Conservation (phyloP, 2,113 vertebrate genomes). For the Danio rerio region GRCz12tu NC_133198.1:48526001-48526500, state of each 20-base stretch:
- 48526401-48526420: no score
- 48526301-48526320: constrained; percentile 51
- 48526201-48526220: constrained; percentile 87
- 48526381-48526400: no score
- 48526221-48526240: constrained; percentile 84
- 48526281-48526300: constrained; percentile 21
- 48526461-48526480: no score
- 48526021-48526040: no score
- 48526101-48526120: constrained; percentile 91
- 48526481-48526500: no score
- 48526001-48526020: no score
- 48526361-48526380: no score
- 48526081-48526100: no score
- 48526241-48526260: constrained; percentile 83
- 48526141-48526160: constrained; percentile 84
- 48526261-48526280: constrained; percentile 77
- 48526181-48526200: constrained; percentile 87
- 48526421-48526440: no score
- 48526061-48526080: constrained; percentile 60
- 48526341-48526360: constrained; percentile 80
- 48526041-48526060: no score
- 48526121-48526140: constrained; percentile 85
- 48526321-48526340: constrained; percentile 84
- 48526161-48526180: constrained; percentile 83
- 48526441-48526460: no score